These are phyloP conservation scores for Frankliniella fusca DNA, from an alignment of 2,888 invertebrate genomes.

Conservation along the genomic window DNA sequence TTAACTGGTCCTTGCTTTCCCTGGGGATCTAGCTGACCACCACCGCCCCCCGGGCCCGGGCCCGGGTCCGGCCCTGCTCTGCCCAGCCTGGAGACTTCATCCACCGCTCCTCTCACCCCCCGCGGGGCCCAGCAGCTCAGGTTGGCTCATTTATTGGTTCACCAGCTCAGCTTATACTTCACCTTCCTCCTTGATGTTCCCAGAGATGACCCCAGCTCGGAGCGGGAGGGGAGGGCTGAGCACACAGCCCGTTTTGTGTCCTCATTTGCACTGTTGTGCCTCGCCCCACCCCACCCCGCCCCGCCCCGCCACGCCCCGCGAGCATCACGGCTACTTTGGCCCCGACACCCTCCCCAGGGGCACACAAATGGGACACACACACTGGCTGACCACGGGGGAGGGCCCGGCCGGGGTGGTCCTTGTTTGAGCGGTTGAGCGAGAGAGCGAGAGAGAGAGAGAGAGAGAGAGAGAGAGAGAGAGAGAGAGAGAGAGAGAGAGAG, in stretches of 20 bases:
- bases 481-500: constrained; percentile 1
- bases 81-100: background rate
- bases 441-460: background rate
- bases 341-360: background rate
- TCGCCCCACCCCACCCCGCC: too few relatives aligned
- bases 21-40: constrained; percentile 9
- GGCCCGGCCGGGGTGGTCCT: background rate
- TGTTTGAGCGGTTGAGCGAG: background rate
- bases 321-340: background rate
- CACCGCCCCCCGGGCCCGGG: background rate
- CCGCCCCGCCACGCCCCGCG: background rate
- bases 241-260: background rate
- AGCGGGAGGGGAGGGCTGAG: background rate
- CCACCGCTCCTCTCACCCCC: background rate
- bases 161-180: background rate
- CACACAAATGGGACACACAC: background rate
- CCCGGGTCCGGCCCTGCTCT: background rate
- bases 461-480: background rate
- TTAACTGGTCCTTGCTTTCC: background rate
- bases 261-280: constrained; percentile 10
- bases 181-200: background rate
- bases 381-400: background rate
- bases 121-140: background rate
- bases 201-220: background rate
- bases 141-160: background rate